These are phyloP conservation scores for Anas platyrhynchos DNA, from an alignment of 2,113 vertebrate species.

Conservation along the genomic window DNA sequence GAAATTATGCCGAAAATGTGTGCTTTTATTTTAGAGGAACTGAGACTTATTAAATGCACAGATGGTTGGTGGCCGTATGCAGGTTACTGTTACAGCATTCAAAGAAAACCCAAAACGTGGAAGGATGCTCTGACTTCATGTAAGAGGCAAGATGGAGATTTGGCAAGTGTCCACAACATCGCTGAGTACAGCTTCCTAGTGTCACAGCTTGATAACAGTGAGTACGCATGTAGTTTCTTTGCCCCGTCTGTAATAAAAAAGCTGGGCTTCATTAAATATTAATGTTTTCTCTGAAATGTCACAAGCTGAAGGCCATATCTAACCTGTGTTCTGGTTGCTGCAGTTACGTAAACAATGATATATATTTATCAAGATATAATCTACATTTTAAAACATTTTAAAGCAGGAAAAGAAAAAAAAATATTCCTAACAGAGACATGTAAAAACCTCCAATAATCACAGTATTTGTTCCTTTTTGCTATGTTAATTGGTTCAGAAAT, in stretches of 20 bases:
- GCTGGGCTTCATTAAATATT: not conserved
- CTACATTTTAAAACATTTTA: not conserved
- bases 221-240: constrained; percentile 50
- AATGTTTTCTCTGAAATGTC: not conserved
- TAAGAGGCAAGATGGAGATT: constrained; percentile 83
- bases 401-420: not conserved
- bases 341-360: not conserved
- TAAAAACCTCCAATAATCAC: not conserved
- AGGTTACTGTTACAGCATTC: constrained; percentile 87
- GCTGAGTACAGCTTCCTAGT: constrained; percentile 90
- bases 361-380: not conserved
- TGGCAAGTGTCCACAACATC: constrained; percentile 87
- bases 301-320: not conserved
- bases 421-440: not conserved
- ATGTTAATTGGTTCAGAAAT: not conserved
- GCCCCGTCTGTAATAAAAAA: not conserved
- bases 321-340: not conserved
- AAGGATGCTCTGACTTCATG: constrained; percentile 83
- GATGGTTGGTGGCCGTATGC: constrained; percentile 85
- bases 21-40: constrained; percentile 13
- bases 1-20: not conserved
- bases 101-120: constrained; percentile 80
- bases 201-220: constrained; percentile 89
- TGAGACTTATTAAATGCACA: constrained; percentile 77
- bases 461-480: not conserved